Evolutionary conservation across 2,797 vertebrate genomes (phyloP), one percentile per base, ranked within the genome.

Genomic region (Apogon talboti): DNA sequence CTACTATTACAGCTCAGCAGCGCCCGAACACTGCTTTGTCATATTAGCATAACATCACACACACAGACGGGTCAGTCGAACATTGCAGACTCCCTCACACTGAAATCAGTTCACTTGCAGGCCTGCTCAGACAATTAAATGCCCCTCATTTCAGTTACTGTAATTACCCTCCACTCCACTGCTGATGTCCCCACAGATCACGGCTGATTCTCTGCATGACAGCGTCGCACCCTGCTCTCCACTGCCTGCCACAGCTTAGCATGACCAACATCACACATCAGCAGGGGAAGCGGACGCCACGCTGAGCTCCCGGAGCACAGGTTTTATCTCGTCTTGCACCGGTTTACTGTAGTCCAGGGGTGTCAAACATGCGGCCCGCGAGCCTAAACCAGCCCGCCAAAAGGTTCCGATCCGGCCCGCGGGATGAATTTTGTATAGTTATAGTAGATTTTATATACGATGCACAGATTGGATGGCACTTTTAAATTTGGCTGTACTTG

Each of bases 121-220:
- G 38, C 47, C 30, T 11, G 46, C 79, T 77, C 57, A 71, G 47
- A 84, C 78, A 83, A 76, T 83, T 78, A 74, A 76, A 78, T 38
- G 43, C 62, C 63, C 60, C 61, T 78, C 60, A 68, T 67, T 77
- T 78, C 79, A 76, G 74, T 84, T 71, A 79, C 74, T 73, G 79
- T 83, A 83, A 88, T 87, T 63, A 80, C 67, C 74, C 75, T 79
- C 76, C 83, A 71, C 44, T 81, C 62, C 68, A 28, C 66, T 68
- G 79, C 70, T 42, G 79, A 81, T 63, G 76, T 83, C 81, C 72
- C 76, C 71, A 67, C 75, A 66, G 74, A 81, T 79, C 64, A 70
- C 11, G 33, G 19, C 47, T 52, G 54, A 47, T 28, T 43, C 42
- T 78, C 49, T 33, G 70, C 50, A 44, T 70, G 78, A 82, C 72